Evolutionary conservation across 2,113 vertebrate species (phyloP), one percentile per base, ranked within the genome.

Genomic region (Siniperca chuatsi): DNA sequence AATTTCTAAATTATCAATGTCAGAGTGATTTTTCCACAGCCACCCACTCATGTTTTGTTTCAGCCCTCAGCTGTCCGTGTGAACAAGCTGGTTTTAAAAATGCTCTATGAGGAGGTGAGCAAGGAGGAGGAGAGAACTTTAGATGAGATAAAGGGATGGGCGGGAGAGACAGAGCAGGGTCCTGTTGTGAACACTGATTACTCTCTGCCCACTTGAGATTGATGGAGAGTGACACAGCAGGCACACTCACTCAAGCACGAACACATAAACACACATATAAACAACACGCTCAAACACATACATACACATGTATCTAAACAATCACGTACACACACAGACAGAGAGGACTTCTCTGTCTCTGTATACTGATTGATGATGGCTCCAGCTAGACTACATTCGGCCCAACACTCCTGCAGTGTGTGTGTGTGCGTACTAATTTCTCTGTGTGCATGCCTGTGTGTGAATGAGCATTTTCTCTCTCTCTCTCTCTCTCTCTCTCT

Each of bases 141-240:
- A 87, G 85, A 91, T 88, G 90, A 89, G 87, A 82, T 89, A 84
- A 91, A 84, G 82, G 76, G 64, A 83, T 48, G 72, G 84, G 87
- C 73, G 88, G 71, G 75, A 75, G 84, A 66, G 78, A 79, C 72
- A 69, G 84, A 86, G 83, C 80, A 67, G 84, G 84, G 87, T 92
- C 92, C 92, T 90, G 92, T 90, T 90, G 94, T 92, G 94, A 93
- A 86, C 91, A 91, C 94, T 93, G 93, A 95, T 95, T 93, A 95
- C 92, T 86, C 87, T 91, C 86, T 92, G 90, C 89, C 90, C 86
- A 92, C 90, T 93, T 87, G 83, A 93, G 92, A 93, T 93, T 90
- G 94, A 95, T 95, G 84, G 89, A 93, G 82, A 88, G 88, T 78
- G 88, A 91, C 91, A 89, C 87, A 89, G 93, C 89, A 88, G 82